Evolutionary conservation across 2,888 invertebrate species (phyloP).

Genomic region (Melieria picta): DNA sequence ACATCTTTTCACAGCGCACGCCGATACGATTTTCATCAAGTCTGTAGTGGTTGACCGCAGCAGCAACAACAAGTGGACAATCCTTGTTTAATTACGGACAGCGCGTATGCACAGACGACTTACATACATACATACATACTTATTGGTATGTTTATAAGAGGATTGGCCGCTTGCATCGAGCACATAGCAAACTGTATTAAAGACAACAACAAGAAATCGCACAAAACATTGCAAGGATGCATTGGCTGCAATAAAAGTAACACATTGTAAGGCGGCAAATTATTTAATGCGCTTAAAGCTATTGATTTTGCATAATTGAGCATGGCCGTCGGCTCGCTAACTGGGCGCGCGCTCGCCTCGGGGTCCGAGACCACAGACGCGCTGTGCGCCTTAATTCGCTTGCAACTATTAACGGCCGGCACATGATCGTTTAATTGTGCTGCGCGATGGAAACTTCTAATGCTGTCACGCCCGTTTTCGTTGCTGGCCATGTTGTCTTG

Average conservation of each 20-base stretch:
- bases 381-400: too few species aligned
- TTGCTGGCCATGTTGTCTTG: background rate
- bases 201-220: slow-evolving; percentile 9
- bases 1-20: slow-evolving; percentile 22
- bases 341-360: too few species aligned
- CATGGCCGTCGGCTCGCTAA: too few species aligned
- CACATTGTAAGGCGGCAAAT: background rate
- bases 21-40: slow-evolving; percentile 8
- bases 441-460: too few species aligned
- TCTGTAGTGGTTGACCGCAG: background rate
- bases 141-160: too few species aligned
- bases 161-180: too few species aligned
- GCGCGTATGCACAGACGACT: too few species aligned
- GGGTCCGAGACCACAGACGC: too few species aligned
- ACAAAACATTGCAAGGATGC: background rate
- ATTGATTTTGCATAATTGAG: slow-evolving; percentile 13
- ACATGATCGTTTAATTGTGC: too few species aligned
- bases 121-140: too few species aligned
- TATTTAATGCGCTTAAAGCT: slow-evolving; percentile 20
- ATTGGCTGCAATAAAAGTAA: background rate
- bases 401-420: too few species aligned
- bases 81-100: too few species aligned
- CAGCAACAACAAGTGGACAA: background rate
- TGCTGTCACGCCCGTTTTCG: background rate
- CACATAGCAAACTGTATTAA: background rate